These are phyloP conservation scores for Setophaga kirtlandii DNA, from an alignment of 2,113 vertebrate species.

Conservation along the genomic window DNA sequence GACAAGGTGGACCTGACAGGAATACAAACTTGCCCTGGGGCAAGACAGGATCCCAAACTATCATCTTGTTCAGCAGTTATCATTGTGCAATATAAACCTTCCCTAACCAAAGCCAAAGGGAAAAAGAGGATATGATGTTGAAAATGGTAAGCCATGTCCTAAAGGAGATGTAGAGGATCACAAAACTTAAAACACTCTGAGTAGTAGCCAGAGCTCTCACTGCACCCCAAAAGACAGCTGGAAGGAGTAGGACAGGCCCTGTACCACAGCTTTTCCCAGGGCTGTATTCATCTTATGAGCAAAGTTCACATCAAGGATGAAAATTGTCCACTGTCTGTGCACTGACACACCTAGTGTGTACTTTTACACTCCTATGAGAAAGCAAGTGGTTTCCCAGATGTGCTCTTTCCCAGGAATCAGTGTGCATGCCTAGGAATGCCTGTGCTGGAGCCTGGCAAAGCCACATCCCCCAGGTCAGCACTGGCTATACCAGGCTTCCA, in stretches of 20 bases:
- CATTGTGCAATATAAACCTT: background rate
- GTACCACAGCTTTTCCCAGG: background rate
- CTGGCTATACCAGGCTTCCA: rapidly evolving
- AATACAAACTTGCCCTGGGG: rapidly evolving
- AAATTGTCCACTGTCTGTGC: background rate
- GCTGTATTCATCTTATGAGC: background rate
- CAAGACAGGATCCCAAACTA: background rate
- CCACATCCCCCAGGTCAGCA: rapidly evolving
- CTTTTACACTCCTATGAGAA: rapidly evolving
- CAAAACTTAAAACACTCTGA: rapidly evolving
- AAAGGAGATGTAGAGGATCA: background rate
- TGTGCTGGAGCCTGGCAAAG: background rate
- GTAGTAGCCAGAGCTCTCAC: background rate
- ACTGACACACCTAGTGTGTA: rapidly evolving
- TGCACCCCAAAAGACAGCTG: background rate
- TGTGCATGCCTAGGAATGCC: background rate
- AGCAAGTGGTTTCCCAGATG: rapidly evolving
- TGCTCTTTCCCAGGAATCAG: rapidly evolving
- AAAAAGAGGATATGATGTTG: background rate
- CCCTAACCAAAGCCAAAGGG: background rate
- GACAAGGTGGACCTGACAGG: background rate
- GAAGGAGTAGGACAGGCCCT: background rate
- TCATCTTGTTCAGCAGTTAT: background rate
- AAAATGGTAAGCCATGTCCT: background rate
- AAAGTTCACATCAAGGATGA: rapidly evolving